A percentile compares a stretch with the other conserved stretches of the same genome.
These are phyloP conservation scores for Choloepus hoffmanni DNA, from an alignment of 2,113 vertebrate species.

Conservation along the genomic window DNA sequence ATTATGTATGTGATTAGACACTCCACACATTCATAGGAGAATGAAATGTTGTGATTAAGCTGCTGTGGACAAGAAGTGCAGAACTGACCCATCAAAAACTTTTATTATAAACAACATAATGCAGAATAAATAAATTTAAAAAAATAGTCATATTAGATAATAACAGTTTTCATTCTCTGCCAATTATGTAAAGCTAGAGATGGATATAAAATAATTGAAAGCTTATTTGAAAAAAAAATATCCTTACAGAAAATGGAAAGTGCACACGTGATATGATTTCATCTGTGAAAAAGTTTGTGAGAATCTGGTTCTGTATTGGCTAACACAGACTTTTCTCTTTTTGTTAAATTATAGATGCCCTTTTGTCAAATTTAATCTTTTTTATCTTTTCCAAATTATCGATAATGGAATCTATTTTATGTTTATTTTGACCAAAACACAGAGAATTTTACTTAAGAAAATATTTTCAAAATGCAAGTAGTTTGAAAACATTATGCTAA, in stretches of 20 bases:
- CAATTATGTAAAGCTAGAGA: not conserved
- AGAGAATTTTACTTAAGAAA: not conserved
- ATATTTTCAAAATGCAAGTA: not conserved
- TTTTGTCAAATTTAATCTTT: not conserved
- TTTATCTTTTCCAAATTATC: not conserved
- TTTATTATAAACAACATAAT: not conserved
- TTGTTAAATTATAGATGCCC: not conserved
- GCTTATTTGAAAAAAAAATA: not conserved
- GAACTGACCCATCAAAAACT: not conserved
- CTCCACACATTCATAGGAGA: not conserved
- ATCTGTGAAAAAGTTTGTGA: not conserved
- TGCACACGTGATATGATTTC: not conserved
- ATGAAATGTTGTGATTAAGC: not conserved
- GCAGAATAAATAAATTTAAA: not conserved
- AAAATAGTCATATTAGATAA: not conserved
- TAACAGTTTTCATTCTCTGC: not conserved
- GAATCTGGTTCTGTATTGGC: not conserved
- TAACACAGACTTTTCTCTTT: not conserved
- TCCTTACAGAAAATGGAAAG: not conserved
- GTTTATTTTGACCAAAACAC: not conserved
- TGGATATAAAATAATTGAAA: not conserved
- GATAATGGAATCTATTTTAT: not conserved
- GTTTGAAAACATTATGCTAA: not conserved
- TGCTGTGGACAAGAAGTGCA: not conserved
- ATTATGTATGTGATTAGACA: not conserved